Base-by-base conservation (phyloP, 2,113 vertebrate species). In the Tychaedon coryphoeus region DNA sequence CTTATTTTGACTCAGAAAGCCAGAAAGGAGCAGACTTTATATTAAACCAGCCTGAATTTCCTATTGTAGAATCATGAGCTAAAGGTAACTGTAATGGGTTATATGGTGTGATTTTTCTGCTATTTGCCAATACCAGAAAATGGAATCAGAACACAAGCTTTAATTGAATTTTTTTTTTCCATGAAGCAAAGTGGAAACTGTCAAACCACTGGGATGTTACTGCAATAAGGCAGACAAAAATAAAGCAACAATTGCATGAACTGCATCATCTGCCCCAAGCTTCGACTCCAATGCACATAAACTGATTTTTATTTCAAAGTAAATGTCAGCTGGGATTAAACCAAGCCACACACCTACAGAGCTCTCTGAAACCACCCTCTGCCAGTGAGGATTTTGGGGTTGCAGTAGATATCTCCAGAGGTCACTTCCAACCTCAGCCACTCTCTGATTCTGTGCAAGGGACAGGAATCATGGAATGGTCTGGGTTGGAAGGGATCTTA, bases 1-100 rank as follows among this genome's bases (percentile, higher is more conserved):
- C 36, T 90, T 90, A 92, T 74, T 95, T 86, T 64, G 48, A 90
- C 48, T 67, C 75, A 77, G 67, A 86, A 93, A 94, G 64, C 78
- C 75, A 92, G 58, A 88, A 58, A 23, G 19, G 40, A 45, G 48
- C 12, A 86, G 53, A 48, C 9, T 92, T 88, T 20, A 1, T 43
- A 43, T 26, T 26, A 81, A 86, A 86, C 1, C 38, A 80, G 60
- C 42, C 86, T 26, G 56, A 90, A 79, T 50, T 72, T 86, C 64
- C 72, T 54, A 3, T 1, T 47, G 36, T 28, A 61, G 84, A 86
- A 38, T 25, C 33, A 19, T 3, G n/a, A 83, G 51, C 82, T 83
- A 79, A 88, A 94, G 26, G 43, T 19, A 88, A 88, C 12, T 14
- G 8, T 15, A 36, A 65, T 3, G 31, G 31, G 26, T 77, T 61